Conservation (phyloP, 1,140 invertebrate species). For the Drosophila mojavensis region DNA sequence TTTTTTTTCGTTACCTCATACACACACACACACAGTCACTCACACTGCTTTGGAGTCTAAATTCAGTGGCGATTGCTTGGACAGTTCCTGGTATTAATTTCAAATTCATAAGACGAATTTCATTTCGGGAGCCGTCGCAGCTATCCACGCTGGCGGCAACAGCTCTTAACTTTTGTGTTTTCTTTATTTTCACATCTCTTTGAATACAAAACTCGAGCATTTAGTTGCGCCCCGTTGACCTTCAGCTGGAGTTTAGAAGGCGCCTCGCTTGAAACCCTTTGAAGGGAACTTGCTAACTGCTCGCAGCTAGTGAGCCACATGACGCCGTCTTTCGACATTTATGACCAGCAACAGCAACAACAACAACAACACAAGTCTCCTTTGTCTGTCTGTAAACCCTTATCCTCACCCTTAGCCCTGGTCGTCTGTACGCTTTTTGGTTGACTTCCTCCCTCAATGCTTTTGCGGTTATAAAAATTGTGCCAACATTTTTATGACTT, state of each 20-base stretch:
- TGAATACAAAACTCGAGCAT: constrained; percentile 30
- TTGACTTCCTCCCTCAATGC: constrained; percentile 26
- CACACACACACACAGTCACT: not conserved
- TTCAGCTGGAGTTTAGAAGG: constrained; percentile 49
- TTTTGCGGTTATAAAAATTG: constrained; percentile 69
- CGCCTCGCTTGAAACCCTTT: constrained; percentile 31
- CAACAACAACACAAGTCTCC: constrained; percentile 9
- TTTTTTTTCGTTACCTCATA: not conserved
- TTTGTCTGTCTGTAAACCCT: not conserved
- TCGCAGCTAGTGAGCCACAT: constrained; percentile 46
- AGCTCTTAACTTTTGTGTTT: constrained; percentile 36
- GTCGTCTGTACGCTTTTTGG: not conserved
- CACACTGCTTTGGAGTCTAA: not conserved
- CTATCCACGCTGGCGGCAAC: constrained; percentile 49
- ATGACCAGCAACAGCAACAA: constrained; percentile 17
- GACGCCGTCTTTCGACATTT: constrained; percentile 59
- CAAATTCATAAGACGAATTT: constrained; percentile 76
- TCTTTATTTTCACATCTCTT: constrained; percentile 1
- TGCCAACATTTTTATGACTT: constrained; percentile 82
- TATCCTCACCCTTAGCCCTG: not conserved
- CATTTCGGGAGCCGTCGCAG: constrained; percentile 63
- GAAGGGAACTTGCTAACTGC: not conserved
- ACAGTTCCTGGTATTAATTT: constrained; percentile 81
- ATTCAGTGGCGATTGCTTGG: constrained; percentile 81
- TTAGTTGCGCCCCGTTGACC: constrained; percentile 58